Base-by-base conservation (phyloP, 1,140 invertebrate species). In the Drosophila elegans region DNA sequence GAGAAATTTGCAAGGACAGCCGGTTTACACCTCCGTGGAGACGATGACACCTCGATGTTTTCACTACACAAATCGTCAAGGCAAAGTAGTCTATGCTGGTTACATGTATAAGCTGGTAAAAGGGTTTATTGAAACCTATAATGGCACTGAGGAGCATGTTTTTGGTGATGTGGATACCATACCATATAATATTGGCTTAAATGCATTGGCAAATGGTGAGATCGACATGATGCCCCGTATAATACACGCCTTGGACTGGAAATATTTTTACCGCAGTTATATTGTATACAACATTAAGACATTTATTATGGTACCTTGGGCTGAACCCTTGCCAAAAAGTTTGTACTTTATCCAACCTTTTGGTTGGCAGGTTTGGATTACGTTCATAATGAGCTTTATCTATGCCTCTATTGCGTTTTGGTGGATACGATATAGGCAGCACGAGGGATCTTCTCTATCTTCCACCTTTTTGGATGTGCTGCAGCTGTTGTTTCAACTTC, bases 291-390 rank as follows among this genome's bases (percentile, higher is more conserved):
- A 77, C 11, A 44, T 69, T n/a, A 77, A 71, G 38, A 51, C 51
- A 0, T 49, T 41, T 36, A 27, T 77, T 0, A 62, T 77, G 29
- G 74, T 69, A 2, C 74, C 74, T 9, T 77, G 64, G 75, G 63
- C 74, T 0, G 39, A 46, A 12, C 74, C 74, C 0, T 11, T 77
- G 51, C n/a, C 56, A 4, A 77, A 77, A 21, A 38, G 54, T 12
- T 21, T 61, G 0, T 77, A 77, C 13, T 69, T 77, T 12, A 4
- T 77, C 12, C 25, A 48, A 25, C 64, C 74, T 2, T 77, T 77
- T 21, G 10, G n/a, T 5, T 25, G 2, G 0, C 10, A 38, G 12
- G 38, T 61, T 25, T 77, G 74, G 74, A 3, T 55, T 4, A 11
- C 49, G 4, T 13, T 77, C 5, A 36, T 56, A 2, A 38, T 10